Percentiles rank a stretch among this genome's conserved stretches.
Conservation (phyloP, 2,113 vertebrate species). For the Phylloscopus trochilus region DNA sequence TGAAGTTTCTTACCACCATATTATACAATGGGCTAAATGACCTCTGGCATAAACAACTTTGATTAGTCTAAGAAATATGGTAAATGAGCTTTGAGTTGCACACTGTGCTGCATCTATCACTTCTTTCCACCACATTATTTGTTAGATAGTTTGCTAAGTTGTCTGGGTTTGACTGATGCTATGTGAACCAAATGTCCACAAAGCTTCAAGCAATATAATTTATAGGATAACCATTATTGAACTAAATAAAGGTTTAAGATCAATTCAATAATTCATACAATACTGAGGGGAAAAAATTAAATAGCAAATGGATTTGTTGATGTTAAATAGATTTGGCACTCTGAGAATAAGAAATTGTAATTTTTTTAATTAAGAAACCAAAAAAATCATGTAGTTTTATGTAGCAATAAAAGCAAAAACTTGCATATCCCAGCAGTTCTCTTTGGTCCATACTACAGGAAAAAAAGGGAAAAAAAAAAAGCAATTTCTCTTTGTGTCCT, state of each 20-base stretch:
- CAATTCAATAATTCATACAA: not conserved
- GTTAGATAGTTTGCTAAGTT: not conserved
- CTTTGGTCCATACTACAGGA: not conserved
- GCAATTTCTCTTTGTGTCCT: not conserved
- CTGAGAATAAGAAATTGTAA: not conserved
- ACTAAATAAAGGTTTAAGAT: not conserved
- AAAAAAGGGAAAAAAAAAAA: not conserved
- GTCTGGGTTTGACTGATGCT: not conserved
- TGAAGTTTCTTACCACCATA: not conserved
- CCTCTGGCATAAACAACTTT: conserved; percentile 50
- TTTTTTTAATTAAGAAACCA: not conserved
- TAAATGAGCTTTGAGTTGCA: conserved; percentile 22
- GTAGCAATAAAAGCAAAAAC: not conserved
- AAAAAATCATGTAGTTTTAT: not conserved
- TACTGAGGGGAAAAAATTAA: not conserved
- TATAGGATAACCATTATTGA: not conserved
- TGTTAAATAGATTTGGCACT: not conserved
- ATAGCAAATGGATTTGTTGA: not conserved
- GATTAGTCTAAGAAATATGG: conserved; percentile 19
- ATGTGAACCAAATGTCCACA: not conserved
- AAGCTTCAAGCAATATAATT: not conserved
- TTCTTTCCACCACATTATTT: not conserved
- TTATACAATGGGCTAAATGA: conserved; percentile 32
- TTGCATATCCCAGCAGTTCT: not conserved
- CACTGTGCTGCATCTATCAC: conserved; percentile 9